phyloP scores from a whole-genome alignment of 2,113 vertebrate genomes.

The Polypterus bichir region DNA sequence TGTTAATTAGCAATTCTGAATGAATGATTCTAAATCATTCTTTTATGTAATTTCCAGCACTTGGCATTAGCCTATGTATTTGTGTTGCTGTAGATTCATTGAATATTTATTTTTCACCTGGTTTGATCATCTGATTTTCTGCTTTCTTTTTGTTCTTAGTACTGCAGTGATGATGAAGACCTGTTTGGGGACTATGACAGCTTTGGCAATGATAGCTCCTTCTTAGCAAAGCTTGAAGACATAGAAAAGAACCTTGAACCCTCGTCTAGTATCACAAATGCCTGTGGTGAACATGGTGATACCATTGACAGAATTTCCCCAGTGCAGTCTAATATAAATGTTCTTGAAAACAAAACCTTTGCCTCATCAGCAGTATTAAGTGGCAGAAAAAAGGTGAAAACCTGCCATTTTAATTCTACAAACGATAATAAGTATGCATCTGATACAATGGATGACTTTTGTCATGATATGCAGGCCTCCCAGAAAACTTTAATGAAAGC shows the following conservation, averaged over 20 bases:
- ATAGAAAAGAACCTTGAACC: conserved; percentile 36
- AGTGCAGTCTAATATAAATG: not conserved
- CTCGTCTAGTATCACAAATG: not conserved
- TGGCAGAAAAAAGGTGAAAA: not conserved
- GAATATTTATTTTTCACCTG: too few relatives aligned
- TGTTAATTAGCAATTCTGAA: too few relatives aligned
- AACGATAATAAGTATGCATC: conserved; percentile 26
- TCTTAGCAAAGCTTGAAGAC: conserved; percentile 57
- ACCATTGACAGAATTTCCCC: not conserved
- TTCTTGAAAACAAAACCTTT: not conserved
- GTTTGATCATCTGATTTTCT: not conserved
- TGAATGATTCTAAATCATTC: too few relatives aligned
- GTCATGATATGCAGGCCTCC: conserved; percentile 56
- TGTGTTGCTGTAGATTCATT: too few relatives aligned
- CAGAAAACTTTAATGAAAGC: conserved; percentile 32
- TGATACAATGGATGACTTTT: conserved; percentile 27
- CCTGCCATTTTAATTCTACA: not conserved
- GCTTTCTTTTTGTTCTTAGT: conserved; percentile 39
- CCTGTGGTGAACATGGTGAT: too few relatives aligned
- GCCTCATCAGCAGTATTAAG: not conserved
- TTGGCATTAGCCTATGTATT: too few relatives aligned
- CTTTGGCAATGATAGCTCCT: conserved; percentile 53
- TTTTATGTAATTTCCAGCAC: too few relatives aligned
- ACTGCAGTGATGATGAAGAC: conserved; percentile 60
- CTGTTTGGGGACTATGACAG: conserved; percentile 75